Conservation (phyloP, 2,113 vertebrate genomes). For the Paramormyrops kingsleyae region DNA sequence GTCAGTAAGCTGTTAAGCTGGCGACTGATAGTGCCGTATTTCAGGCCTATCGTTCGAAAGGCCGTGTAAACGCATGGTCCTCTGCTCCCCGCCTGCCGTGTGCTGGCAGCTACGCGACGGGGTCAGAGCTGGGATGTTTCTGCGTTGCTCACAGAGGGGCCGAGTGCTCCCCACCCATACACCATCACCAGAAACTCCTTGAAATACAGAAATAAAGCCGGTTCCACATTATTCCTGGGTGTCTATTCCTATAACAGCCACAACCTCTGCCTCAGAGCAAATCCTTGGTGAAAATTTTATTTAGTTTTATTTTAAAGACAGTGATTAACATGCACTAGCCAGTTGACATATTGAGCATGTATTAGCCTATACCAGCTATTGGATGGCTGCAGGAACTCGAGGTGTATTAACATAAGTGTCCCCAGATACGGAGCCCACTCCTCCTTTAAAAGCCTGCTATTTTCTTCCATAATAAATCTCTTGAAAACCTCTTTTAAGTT, state of each 20-base stretch:
- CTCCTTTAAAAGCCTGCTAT: background rate
- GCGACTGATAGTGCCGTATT: background rate
- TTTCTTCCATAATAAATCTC: slow-evolving; percentile 7
- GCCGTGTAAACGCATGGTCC: background rate
- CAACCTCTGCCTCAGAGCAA: background rate
- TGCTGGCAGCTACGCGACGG: background rate
- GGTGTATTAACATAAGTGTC: slow-evolving; percentile 19
- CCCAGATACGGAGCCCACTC: slow-evolving; percentile 14
- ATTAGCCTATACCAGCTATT: background rate
- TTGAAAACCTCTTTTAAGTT: slow-evolving; percentile 7
- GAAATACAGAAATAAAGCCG: background rate
- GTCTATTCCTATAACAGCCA: background rate
- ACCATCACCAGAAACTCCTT: background rate
- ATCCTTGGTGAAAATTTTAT: too few relatives aligned
- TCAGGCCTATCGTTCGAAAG: background rate
- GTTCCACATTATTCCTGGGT: background rate
- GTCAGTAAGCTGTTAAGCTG: background rate
- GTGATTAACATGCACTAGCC: background rate
- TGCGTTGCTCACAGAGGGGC: background rate
- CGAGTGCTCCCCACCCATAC: too few relatives aligned
- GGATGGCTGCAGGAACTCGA: slow-evolving; percentile 5
- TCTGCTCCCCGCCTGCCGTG: background rate
- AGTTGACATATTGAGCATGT: background rate
- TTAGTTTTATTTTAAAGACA: background rate
- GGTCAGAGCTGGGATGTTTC: background rate